phyloP scores from a whole-genome alignment of 2,797 vertebrate genomes.

The Acipenser oxyrinchus region DNA sequence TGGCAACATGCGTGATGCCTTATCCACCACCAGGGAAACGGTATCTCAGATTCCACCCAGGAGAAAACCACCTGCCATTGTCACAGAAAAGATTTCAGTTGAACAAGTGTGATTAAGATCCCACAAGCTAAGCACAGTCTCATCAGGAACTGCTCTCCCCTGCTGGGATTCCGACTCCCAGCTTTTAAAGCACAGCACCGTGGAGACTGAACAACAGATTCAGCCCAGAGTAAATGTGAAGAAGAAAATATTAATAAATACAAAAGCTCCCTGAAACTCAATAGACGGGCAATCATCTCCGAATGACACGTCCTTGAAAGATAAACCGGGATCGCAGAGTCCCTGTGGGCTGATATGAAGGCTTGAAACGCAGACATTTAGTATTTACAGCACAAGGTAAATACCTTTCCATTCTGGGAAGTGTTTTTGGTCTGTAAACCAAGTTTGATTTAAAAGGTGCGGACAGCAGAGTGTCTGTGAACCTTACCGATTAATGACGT shows the following conservation, averaged over 20 bases:
- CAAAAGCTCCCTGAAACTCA: background rate
- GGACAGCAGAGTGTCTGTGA: background rate
- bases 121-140: background rate
- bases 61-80: background rate
- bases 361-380: background rate
- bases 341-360: background rate
- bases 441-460: background rate
- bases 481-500: background rate
- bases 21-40: background rate
- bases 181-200: background rate
- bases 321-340: background rate
- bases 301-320: background rate
- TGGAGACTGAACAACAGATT: background rate
- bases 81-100: background rate
- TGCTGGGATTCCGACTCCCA: background rate
- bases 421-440: background rate
- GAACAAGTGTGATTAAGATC: slow-evolving; percentile 2
- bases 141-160: background rate
- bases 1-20: background rate
- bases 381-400: slow-evolving; percentile 2
- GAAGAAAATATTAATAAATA: background rate
- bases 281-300: background rate
- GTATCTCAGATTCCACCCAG: background rate
- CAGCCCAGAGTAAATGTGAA: background rate
- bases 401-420: background rate